Base-by-base conservation (phyloP, 1,140 invertebrate genomes). In the Platorchestia sp. region DNA sequence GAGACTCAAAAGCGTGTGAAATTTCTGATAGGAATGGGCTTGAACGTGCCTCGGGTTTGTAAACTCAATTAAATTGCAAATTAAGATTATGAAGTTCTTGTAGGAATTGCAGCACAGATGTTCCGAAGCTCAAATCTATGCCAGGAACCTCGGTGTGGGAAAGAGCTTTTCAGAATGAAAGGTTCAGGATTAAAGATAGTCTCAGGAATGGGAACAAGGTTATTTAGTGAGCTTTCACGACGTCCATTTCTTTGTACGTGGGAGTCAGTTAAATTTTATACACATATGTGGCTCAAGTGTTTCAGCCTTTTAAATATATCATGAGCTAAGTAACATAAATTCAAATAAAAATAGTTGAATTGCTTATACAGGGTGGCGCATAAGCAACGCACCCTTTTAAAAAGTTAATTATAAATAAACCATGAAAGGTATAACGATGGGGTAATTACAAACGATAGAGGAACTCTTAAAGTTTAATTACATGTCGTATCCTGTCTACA, bases 1-100 rank as follows among this genome's bases (percentile, higher is more conserved):
- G 59, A 75, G 27, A 75, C 59, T 75, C 59, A 36, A 75, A 75
- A 75, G 59, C 59, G 59, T 75, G 59, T 36, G 59, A 75, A 75
- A 75, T 75, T 75, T 75, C 59, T 75, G 10, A 75, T 75, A 22
- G 59, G 59, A 75, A 75, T 75, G 59, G 27, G 27, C 14, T 75
- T 75, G 59, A 75, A 36, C 59, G 59, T 75, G 10, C 59, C 3
- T 75, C 59, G 36, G 14, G 59, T 36, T 75, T 75, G 59, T 36
- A 75, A 75, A 75, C 59, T 75, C 59, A 36, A 75, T 75, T 75
- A 75, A 75, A 75, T 75, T 14, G 27, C 59, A 75, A 75, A 75
- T 75, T 75, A 75, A 75, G 59, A 75, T 75, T 75, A 75, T 75
- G 59, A 75, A 75, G 59, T 75, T 75, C 59, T 75, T 75, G 59